These are phyloP conservation scores for Hemiscyllium ocellatum DNA, from an alignment of 2,113 vertebrate species.

Conservation along the genomic window DNA sequence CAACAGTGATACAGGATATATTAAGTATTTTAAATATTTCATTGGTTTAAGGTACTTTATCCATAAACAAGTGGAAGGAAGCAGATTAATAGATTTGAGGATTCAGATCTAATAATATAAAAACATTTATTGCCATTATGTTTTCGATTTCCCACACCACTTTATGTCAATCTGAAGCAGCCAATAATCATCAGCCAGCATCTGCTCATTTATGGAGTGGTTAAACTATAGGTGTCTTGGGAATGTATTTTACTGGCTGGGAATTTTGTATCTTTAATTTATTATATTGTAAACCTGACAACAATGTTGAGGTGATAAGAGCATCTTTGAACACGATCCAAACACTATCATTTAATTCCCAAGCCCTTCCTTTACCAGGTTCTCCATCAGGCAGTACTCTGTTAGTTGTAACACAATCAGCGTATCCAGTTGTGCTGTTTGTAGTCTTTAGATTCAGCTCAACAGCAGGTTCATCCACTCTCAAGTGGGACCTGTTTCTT, in stretches of 20 bases:
- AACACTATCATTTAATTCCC: not conserved
- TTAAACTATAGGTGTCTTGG: not conserved
- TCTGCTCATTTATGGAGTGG: not conserved
- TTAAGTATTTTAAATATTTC: not conserved
- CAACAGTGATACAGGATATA: not conserved
- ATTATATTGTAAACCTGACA: not conserved
- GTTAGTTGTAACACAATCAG: not conserved
- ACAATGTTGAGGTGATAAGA: not conserved
- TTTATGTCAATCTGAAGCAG: not conserved
- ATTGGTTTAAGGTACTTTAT: not conserved
- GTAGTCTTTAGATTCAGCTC: not conserved
- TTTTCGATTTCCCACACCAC: not conserved
- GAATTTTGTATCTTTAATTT: not conserved
- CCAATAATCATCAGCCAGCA: not conserved
- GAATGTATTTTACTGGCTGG: not conserved
- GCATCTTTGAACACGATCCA: not conserved
- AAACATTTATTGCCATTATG: not conserved
- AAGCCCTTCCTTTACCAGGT: not conserved
- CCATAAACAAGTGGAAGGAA: not conserved
- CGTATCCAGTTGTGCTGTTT: not conserved
- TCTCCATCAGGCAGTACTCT: not conserved
- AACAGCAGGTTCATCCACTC: not conserved
- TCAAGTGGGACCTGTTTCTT: not conserved
- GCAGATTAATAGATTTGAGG: not conserved
- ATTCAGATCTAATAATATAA: not conserved